phyloP scores from a whole-genome alignment of 1,140 invertebrate genomes.

The Brachionus calyciflorus region DNA sequence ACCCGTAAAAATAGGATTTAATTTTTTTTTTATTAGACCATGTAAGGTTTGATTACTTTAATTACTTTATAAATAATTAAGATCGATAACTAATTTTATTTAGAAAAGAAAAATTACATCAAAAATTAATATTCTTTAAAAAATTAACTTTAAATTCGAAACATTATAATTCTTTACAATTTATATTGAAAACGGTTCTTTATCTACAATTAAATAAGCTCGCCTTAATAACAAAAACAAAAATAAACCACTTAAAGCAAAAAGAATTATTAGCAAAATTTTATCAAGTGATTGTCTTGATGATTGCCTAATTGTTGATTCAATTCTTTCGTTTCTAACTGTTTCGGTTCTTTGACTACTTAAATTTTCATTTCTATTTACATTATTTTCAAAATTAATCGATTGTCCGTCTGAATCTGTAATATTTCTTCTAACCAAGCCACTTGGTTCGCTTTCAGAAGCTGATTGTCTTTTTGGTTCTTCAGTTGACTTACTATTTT shows the following conservation, averaged over 20 bases:
- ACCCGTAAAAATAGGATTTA: too few species aligned
- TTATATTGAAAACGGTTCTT: slow-evolving; percentile 17
- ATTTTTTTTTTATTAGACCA: too few species aligned
- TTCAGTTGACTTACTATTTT: slow-evolving; percentile 37
- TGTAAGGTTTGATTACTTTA: too few species aligned
- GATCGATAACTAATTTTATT: too few species aligned
- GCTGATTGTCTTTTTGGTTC: not conserved
- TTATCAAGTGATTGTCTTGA: not conserved
- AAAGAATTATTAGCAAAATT: not conserved
- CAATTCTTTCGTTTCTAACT: too few species aligned
- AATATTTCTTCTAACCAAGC: slow-evolving; percentile 14
- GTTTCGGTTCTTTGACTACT: not conserved
- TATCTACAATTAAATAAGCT: slow-evolving; percentile 43
- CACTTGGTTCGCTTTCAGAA: not conserved
- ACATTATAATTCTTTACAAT: not conserved
- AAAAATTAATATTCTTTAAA: too few species aligned
- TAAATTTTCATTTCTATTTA: not conserved
- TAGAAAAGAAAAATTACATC: too few species aligned
- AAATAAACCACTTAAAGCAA: slow-evolving; percentile 18
- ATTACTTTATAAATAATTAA: too few species aligned
- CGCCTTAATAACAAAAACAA: slow-evolving; percentile 25
- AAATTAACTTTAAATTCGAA: not conserved
- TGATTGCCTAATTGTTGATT: too few species aligned
- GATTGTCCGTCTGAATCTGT: not conserved
- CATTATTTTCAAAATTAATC: not conserved